Conservation (phyloP, 1,140 invertebrate genomes). For the Phymastichus coffea region DNA sequence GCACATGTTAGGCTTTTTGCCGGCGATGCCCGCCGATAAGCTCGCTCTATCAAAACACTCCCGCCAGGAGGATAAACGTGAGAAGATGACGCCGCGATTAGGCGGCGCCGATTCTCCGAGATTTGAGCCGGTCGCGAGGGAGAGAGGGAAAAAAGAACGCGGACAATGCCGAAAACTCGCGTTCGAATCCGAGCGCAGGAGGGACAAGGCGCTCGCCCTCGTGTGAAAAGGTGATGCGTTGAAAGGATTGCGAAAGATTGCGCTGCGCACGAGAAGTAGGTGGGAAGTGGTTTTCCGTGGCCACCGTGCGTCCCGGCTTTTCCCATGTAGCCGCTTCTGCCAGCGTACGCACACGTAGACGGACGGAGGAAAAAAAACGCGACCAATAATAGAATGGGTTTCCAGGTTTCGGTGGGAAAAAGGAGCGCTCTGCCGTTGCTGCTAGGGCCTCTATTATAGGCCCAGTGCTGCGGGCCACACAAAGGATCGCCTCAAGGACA, state of each 20-base stretch:
- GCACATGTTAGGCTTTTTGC: no score
- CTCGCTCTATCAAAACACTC: not conserved
- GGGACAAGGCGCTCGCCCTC: no score
- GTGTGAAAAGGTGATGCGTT: slow-evolving; percentile 34
- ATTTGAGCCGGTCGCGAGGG: not conserved
- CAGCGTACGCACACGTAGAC: no score
- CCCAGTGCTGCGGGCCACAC: not conserved
- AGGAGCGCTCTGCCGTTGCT: slow-evolving; percentile 30
- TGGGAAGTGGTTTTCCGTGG: slow-evolving; percentile 9
- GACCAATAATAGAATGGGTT: slow-evolving; percentile 45
- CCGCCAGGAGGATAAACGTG: slow-evolving; percentile 6
- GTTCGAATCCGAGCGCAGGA: not conserved
- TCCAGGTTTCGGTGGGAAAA: slow-evolving; percentile 54
- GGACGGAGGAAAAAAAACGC: slow-evolving; percentile 39
- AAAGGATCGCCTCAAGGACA: slow-evolving; percentile 31
- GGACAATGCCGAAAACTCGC: not conserved
- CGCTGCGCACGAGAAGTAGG: not conserved
- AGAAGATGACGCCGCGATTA: slow-evolving; percentile 25
- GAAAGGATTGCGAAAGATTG: slow-evolving; percentile 45
- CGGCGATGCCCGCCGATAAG: slow-evolving; percentile 1
- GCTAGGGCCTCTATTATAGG: slow-evolving; percentile 12
- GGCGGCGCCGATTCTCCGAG: not conserved
- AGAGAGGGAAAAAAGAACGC: not conserved
- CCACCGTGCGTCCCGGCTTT: slow-evolving; percentile 5
- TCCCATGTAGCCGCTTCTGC: slow-evolving; percentile 38